Base-by-base conservation (phyloP, 2,797 vertebrate species). In the Clarias pachynema region DNA sequence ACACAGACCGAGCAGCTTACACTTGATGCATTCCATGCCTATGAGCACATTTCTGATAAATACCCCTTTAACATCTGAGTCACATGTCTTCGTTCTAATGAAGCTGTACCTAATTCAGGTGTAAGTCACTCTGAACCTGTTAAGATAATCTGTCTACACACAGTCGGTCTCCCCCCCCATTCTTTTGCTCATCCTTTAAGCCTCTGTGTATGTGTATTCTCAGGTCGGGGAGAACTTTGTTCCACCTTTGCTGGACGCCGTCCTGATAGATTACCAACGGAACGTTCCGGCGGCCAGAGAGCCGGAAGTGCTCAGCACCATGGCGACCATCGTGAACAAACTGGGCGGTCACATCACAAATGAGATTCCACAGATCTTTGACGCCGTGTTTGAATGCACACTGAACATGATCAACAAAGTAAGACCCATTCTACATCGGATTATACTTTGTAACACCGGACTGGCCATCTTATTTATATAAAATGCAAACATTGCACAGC, bases 371-470 rank as follows among this genome's bases (percentile, higher is more conserved):
- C 98, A 99, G 93, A 99, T 99, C 93, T 99, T 99, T 88, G 98
- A 99, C 89, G 98, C 98, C 68, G 97, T 99, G 86, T 99, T 99
- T 87, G 98, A 99, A 93, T 99, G 98, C 95, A 99, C 98, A 0
- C 95, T 99, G 82, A 99, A 99, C 93, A 99, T 99, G 98, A 99
- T 99, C 94, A 99, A 99, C 94, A 99, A 99, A 96, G 98, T 98
- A 92, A 89, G 88, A 53, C 26, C 34, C 26, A 10, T 81, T n/a
- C 34, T 24, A 40, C 5, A 40, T 0, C n/a, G 57, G 75, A 22
- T 60, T 60, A 1, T 3, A 16, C 16, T 53, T 56, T 26, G 16
- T 14, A 24, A 75, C 29, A 40, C 12, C 7, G n/a, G 2, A 34
- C 34, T 82, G 5, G 6, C 9, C 40, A 20, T n/a, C 4, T 56